Evolutionary conservation across 1,140 invertebrate genomes (phyloP).

Genomic region (roundworm (Caenorhabditis elegans)): DNA sequence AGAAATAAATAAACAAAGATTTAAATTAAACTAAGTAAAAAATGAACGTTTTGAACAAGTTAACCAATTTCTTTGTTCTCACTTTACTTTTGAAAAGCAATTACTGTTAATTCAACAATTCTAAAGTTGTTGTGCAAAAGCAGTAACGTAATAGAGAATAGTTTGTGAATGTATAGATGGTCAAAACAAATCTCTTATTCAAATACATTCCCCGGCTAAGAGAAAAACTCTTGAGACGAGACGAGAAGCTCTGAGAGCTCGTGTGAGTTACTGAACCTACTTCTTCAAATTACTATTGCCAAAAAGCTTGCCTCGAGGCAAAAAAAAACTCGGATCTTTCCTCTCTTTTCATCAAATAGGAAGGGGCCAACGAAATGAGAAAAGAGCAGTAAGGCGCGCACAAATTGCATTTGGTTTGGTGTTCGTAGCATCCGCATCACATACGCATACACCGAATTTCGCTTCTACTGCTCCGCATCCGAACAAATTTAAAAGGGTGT

Average conservation of each 20-base stretch:
- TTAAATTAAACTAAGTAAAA: too few species aligned
- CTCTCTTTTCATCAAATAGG: not conserved
- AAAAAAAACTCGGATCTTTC: not conserved
- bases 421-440: constrained; percentile 20
- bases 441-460: constrained; percentile 5
- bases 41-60: too few species aligned
- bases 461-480: not conserved
- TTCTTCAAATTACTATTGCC: constrained; percentile 28
- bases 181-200: constrained; percentile 32
- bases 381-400: constrained; percentile 19
- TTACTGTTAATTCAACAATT: too few species aligned
- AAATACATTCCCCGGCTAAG: not conserved
- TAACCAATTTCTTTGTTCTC: too few species aligned
- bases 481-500: constrained; percentile 18
- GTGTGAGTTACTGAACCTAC: constrained; percentile 26
- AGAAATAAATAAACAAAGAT: too few species aligned
- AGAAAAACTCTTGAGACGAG: constrained; percentile 7
- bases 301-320: not conserved
- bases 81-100: too few species aligned
- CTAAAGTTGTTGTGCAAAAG: too few species aligned
- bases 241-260: not conserved
- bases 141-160: not conserved
- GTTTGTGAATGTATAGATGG: not conserved
- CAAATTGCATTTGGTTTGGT: constrained; percentile 28
- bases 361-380: not conserved